Conservation (phyloP, 2,113 vertebrate genomes). For the Tursiops truncatus region DNA sequence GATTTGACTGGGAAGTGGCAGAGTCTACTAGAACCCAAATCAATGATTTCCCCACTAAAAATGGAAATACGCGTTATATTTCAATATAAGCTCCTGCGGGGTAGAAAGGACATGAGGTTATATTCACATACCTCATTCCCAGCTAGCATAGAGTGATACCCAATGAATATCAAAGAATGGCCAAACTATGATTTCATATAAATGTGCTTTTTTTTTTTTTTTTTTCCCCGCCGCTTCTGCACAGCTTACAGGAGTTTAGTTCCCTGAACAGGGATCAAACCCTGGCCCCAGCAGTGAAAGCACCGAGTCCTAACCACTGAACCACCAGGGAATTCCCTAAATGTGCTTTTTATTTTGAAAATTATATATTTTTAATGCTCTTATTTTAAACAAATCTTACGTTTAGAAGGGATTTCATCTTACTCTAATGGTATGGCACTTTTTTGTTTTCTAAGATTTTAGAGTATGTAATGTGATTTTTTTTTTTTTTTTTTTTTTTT, state of each 20-base stretch:
- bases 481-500: too few species aligned
- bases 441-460: constrained; percentile 21
- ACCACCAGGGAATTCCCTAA: neutral
- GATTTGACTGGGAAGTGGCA: neutral
- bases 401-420: neutral
- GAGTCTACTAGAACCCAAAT: neutral
- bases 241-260: neutral
- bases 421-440: neutral
- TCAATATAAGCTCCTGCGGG: neutral
- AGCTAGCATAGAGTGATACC: too few species aligned
- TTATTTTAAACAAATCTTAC: neutral
- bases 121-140: neutral
- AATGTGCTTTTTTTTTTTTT: neutral
- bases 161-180: neutral
- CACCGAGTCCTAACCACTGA: neutral
- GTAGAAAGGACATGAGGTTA: neutral
- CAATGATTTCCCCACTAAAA: neutral
- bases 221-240: neutral
- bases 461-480: neutral
- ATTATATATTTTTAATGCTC: neutral
- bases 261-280: neutral
- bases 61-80: neutral
- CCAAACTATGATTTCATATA: neutral
- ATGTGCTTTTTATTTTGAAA: constrained; percentile 18
- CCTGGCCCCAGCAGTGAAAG: neutral